A percentile compares a stretch with the other conserved stretches of the same genome.
Evolutionary conservation across 2,797 vertebrate species (phyloP).

Genomic region (Dermochelys coriacea): DNA sequence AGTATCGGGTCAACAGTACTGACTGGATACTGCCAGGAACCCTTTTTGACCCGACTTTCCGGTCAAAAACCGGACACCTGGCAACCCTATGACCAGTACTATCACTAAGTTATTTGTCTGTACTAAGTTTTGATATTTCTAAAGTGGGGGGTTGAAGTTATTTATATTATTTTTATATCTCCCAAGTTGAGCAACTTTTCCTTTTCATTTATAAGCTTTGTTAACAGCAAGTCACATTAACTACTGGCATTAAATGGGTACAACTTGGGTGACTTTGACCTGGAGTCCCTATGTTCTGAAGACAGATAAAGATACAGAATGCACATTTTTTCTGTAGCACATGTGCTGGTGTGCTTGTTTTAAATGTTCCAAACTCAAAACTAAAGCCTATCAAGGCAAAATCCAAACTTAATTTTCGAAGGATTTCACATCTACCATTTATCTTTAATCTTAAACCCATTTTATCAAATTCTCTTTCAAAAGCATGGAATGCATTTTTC

Average conservation of each 20-base stretch:
- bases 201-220: neutral
- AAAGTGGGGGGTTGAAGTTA: neutral
- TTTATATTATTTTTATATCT: neutral
- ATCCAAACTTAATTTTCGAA: constrained; percentile 8
- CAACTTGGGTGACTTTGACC: neutral
- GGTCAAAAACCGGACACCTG: no score
- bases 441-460: constrained; percentile 22
- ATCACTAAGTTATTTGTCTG: neutral
- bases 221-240: neutral
- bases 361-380: constrained; percentile 49
- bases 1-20: no score
- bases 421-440: constrained; percentile 11
- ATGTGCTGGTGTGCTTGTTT: constrained; percentile 15
- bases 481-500: constrained; percentile 47
- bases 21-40: no score
- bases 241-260: neutral
- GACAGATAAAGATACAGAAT: neutral
- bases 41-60: no score
- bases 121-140: neutral
- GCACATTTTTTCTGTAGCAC: constrained; percentile 14
- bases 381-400: constrained; percentile 47
- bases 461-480: constrained; percentile 59
- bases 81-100: neutral
- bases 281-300: neutral
- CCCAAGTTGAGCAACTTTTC: neutral